Conservation (phyloP, 2,888 invertebrate genomes). For the Papilio protenor region DNA sequence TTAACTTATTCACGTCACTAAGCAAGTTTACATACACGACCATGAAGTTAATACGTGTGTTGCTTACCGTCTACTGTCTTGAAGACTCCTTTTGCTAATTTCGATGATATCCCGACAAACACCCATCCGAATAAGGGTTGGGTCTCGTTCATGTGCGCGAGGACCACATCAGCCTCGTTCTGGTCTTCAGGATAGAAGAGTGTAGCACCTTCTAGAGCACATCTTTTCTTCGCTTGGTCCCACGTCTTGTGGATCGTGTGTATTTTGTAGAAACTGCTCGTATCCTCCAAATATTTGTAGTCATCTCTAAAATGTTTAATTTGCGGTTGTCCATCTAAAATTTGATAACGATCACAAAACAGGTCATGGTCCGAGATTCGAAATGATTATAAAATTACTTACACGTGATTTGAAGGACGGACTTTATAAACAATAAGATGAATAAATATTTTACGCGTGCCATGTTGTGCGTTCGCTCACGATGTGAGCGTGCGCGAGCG, state of each 20-base stretch:
- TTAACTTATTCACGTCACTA: constrained; percentile 11
- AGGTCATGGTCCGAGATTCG: background rate
- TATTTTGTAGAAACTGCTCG: constrained; percentile 69
- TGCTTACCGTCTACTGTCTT: constrained; percentile 61
- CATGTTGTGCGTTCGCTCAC: constrained; percentile 43
- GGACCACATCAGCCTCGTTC: constrained; percentile 57
- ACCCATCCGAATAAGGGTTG: constrained; percentile 53
- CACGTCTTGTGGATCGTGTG: constrained; percentile 63
- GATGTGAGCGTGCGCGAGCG: constrained; percentile 20
- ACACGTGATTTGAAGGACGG: constrained; percentile 47
- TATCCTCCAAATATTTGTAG: constrained; percentile 61
- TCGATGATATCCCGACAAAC: constrained; percentile 62
- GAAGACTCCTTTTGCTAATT: constrained; percentile 59
- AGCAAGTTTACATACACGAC: background rate
- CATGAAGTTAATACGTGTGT: constrained; percentile 5
- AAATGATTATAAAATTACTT: constrained; percentile 44
- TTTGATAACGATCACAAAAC: constrained; percentile 41
- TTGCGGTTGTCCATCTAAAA: constrained; percentile 62
- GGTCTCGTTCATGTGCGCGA: constrained; percentile 55
- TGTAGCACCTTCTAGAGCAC: constrained; percentile 63
- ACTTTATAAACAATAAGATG: constrained; percentile 46
- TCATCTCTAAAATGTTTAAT: constrained; percentile 68
- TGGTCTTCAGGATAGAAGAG: constrained; percentile 66
- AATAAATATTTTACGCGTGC: constrained; percentile 44
- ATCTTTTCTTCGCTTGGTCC: constrained; percentile 62